A percentile compares a stretch with the other conserved stretches of the same genome.
Conservation (phyloP, 2,113 vertebrate species). For the Stigmatopora argus region DNA sequence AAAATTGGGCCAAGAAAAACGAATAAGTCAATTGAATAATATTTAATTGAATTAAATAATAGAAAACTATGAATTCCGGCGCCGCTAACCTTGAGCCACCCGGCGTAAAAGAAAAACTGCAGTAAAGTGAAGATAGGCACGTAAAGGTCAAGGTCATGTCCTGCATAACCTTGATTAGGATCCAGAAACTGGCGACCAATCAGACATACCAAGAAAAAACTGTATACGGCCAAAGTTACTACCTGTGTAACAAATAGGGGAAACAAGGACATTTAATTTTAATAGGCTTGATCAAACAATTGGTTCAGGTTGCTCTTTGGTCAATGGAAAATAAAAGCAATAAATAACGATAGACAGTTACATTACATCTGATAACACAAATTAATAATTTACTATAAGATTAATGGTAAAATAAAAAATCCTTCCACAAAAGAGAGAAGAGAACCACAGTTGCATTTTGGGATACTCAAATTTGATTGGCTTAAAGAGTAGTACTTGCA, state of each 20-base stretch:
- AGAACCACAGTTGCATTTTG: too few relatives aligned
- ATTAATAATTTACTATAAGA: too few relatives aligned
- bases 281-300: neutral
- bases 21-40: neutral
- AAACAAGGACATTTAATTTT: accelerated
- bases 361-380: too few relatives aligned
- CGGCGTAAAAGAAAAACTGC: conserved; percentile 92
- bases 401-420: too few relatives aligned
- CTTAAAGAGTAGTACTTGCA: too few relatives aligned
- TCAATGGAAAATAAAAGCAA: too few relatives aligned
- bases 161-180: conserved; percentile 78
- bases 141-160: conserved; percentile 84
- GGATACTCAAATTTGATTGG: too few relatives aligned
- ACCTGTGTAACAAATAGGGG: conserved; percentile 66
- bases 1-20: neutral
- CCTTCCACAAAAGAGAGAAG: too few relatives aligned
- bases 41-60: neutral
- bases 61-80: neutral
- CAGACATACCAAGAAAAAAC: conserved; percentile 88
- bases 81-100: conserved; percentile 85
- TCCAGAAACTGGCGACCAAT: conserved; percentile 92
- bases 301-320: neutral
- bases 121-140: conserved; percentile 89
- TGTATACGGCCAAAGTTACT: conserved; percentile 90
- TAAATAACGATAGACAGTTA: too few relatives aligned